Percentiles rank a stretch among this genome's conserved stretches.
phyloP scores from a whole-genome alignment of 2,888 invertebrate species.

The Lasioglossum lativentre region DNA sequence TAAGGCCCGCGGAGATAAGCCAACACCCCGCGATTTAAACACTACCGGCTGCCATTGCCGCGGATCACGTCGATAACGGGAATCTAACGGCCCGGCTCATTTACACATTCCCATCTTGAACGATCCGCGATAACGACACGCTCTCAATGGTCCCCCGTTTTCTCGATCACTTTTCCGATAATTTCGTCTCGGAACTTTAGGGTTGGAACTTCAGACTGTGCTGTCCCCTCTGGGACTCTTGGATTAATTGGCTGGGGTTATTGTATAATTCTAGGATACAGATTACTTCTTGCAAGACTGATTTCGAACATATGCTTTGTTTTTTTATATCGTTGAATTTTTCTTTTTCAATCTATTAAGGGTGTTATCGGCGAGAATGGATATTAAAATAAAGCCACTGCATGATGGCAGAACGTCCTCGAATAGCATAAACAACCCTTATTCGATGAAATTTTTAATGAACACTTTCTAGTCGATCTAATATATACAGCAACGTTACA shows the following conservation, averaged over 20 bases:
- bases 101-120: constrained; percentile 63
- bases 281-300: not conserved
- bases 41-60: constrained; percentile 56
- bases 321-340: no score
- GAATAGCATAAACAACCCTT: not conserved
- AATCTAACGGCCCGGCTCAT: constrained; percentile 57
- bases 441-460: no score
- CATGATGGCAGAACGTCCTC: no score
- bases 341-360: no score
- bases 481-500: no score
- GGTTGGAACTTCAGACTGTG: not conserved
- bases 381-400: no score
- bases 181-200: not conserved
- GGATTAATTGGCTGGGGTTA: not conserved
- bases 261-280: not conserved
- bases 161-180: constrained; percentile 20
- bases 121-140: constrained; percentile 48
- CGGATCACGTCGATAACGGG: constrained; percentile 43
- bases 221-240: not conserved
- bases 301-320: not conserved
- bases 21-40: constrained; percentile 61
- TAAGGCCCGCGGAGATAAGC: constrained; percentile 60
- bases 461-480: no score
- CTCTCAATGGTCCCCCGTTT: constrained; percentile 2
- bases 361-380: no score